Evolutionary conservation across 2,797 vertebrate species (phyloP), one percentile per base, ranked within the genome.

Genomic region (Esox masquinongy): DNA sequence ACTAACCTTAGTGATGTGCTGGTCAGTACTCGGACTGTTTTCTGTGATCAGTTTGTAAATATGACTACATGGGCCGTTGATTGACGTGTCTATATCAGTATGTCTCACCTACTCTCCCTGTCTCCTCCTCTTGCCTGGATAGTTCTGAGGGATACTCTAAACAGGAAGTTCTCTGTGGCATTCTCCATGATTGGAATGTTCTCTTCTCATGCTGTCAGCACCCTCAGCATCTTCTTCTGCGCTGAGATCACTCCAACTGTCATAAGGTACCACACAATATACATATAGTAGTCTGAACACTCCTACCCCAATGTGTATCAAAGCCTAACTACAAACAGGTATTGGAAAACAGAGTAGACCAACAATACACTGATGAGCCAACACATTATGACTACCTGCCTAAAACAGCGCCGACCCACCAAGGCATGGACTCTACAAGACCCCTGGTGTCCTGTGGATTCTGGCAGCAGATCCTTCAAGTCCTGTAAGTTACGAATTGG

Each of bases 121-220:
- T 9, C 56, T 26, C 56, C n/a, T 59, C n/a, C 56, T 61, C 56
- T 61, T 24, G 22, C 24, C 0, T 24, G 56, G 22, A 4, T 86
- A 97, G 96, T 96, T 80, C 94, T 98, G 91, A 94, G 95, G 43
- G 96, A 98, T 89, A 94, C 93, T 0, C 93, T 99, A 89, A 98
- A 98, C 89, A 96, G 96, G 86, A 97, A 96, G 67, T 98, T 99
- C 90, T 99, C 98, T 0, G 94, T 97, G 1, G 93, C 96, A 0
- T 98, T 99, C 88, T 99, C 97, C 89, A 96, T 99, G 70, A 97
- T 99, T 76, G 98, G 98, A 83, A 99, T 99, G 97, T 98, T 99
- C 84, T 97, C 98, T 5, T 99, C 98, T 0, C 97, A 98, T 0
- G 97, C 98, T 0, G 97, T 98, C 82, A 97, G 97, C 87, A 97